Evolutionary conservation across 2,888 invertebrate genomes (phyloP).

Genomic region (Tethea ocularis): DNA sequence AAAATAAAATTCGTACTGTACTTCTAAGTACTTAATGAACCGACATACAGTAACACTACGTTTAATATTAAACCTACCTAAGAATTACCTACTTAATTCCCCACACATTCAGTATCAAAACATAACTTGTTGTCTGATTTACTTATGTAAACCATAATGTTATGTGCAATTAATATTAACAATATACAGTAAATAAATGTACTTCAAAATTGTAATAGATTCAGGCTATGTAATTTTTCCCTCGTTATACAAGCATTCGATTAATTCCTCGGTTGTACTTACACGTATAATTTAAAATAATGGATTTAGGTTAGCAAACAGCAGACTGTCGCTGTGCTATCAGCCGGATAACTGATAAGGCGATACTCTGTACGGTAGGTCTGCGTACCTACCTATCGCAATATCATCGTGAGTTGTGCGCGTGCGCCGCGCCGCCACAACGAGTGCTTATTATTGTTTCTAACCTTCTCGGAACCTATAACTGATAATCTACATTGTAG

Average conservation of each 20-base stretch:
- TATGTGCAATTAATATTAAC: no score
- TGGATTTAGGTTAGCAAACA: conserved; percentile 42
- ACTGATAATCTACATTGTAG: conserved; percentile 24
- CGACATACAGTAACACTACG: no score
- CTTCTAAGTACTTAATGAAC: no score
- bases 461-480: conserved; percentile 35
- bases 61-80: no score
- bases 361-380: conserved; percentile 13
- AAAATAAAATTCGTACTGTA: no score
- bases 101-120: no score
- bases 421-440: conserved; percentile 10
- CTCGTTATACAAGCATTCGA: not conserved
- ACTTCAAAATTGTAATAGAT: not conserved
- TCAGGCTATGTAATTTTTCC: not conserved
- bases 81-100: no score
- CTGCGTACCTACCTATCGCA: not conserved
- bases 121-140: no score
- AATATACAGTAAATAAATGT: not conserved
- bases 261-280: conserved; percentile 24
- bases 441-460: conserved; percentile 26
- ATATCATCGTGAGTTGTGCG: not conserved
- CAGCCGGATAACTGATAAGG: conserved; percentile 37
- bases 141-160: no score
- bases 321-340: conserved; percentile 24
- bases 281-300: conserved; percentile 27